Base-by-base conservation (phyloP, 1,140 invertebrate species). In the Heliconius nattereri region DNA sequence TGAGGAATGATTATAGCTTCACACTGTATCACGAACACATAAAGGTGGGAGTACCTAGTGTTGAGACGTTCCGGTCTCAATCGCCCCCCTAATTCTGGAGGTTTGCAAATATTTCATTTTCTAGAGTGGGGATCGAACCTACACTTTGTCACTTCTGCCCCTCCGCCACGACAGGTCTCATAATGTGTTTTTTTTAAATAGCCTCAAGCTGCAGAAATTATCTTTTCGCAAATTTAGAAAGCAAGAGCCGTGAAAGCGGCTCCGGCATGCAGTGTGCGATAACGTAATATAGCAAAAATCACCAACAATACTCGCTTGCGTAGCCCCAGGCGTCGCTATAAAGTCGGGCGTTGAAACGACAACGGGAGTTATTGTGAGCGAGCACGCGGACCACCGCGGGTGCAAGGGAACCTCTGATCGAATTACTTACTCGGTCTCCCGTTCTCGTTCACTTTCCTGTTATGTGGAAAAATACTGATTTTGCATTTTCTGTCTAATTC, bases 141-240 rank as follows among this genome's bases (percentile, higher is more conserved):
- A 16, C 40, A 45, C 13, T 5, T 13, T 13, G 40, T 45, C 13
- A 9, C 37, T 40, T 11, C 9, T 40, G 40, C 2, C 3, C 11
- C 9, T 40, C 2, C 2, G 11, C 11, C 40, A 40, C 3, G 40
- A 13, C 11, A 11, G 40, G 40, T 13, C 13, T 45, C 13, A 20
- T 77, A n/a, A 32, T 29, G 49, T 35, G 2, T 11, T 23, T 74
- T 74, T 72, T 66, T 78, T 73, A 78, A 71, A 54, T 73, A 40
- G 77, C 73, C 76, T 19, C 80, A 57, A 78, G 80, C 37, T 49
- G 73, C 80, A 81, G 75, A 81, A 81, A 84, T 92, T 90, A 92
- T 91, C 88, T 91, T 88, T 89, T 84, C 83, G 85, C 73, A 87
- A 86, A 92, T 91, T 91, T 91, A 91, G 91, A 91, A 91, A 91